Evolutionary conservation across 1,140 invertebrate genomes (phyloP).

Genomic region (Spodoptera frugiperda): DNA sequence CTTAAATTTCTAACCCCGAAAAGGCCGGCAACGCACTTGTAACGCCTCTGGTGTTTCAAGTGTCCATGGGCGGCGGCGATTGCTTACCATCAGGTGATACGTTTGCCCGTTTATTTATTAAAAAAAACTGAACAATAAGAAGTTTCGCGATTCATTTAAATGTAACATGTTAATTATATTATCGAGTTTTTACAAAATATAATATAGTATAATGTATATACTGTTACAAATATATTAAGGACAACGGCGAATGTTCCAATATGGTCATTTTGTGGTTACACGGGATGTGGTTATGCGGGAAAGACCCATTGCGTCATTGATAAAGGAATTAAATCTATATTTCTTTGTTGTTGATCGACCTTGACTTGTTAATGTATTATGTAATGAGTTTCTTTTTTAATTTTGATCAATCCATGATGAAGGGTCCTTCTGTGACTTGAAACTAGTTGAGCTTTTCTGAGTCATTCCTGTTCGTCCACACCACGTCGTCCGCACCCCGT

Average conservation of each 20-base stretch:
- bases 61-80: no score
- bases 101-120: no score
- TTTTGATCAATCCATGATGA: no score
- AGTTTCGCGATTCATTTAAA: neutral
- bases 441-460: no score
- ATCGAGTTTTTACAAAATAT: neutral
- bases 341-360: neutral
- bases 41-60: no score
- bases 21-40: no score
- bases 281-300: neutral
- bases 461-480: no score
- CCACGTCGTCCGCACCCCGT: no score
- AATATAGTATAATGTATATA: neutral
- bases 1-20: no score
- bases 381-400: neutral
- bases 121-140: no score
- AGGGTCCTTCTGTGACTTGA: no score
- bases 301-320: constrained; percentile 16
- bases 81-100: no score
- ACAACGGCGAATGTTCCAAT: neutral
- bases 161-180: neutral
- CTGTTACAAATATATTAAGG: neutral
- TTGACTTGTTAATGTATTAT: neutral
- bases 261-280: constrained; percentile 2
- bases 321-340: neutral